Percentiles rank a stretch among this genome's conserved stretches.
Conservation (phyloP, 2,888 invertebrate species). For the Latrodectus elegans region DNA sequence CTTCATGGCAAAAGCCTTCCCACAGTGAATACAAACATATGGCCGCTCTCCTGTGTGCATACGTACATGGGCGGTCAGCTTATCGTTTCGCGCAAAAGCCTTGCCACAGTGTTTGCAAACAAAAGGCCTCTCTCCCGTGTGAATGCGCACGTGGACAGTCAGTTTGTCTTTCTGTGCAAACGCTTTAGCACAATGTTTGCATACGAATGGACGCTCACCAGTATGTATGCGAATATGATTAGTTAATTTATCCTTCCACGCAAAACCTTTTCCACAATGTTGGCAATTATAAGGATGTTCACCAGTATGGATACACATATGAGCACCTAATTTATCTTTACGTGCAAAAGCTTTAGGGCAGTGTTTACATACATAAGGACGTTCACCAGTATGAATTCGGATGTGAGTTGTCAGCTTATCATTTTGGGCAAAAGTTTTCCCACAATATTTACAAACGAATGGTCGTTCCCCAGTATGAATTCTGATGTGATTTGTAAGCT, state of each 20-base stretch:
- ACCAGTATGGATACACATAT: constrained; percentile 76
- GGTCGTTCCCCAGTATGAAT: constrained; percentile 78
- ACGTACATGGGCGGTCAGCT: constrained; percentile 78
- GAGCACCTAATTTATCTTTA: constrained; percentile 77
- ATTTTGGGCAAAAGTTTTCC: constrained; percentile 70
- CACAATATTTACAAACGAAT: constrained; percentile 78
- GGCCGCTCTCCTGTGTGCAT: constrained; percentile 78
- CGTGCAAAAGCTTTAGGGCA: constrained; percentile 76
- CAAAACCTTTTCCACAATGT: constrained; percentile 75
- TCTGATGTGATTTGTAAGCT: constrained; percentile 75
- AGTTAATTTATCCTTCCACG: constrained; percentile 76
- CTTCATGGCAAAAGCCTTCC: constrained; percentile 66
- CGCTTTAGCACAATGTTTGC: constrained; percentile 75
- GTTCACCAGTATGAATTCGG: constrained; percentile 74
- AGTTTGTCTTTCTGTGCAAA: constrained; percentile 76
- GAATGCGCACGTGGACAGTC: constrained; percentile 77
- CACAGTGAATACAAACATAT: constrained; percentile 75
- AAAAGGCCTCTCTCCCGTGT: constrained; percentile 76
- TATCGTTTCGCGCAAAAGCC: constrained; percentile 75
- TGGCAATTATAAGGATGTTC: constrained; percentile 76
- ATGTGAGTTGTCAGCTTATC: constrained; percentile 65
- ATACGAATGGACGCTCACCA: constrained; percentile 76
- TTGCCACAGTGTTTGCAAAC: constrained; percentile 75
- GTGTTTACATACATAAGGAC: constrained; percentile 75
- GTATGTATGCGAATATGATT: constrained; percentile 77